Conservation (phyloP, 2,797 vertebrate species). For the Lerista edwardsae region DNA sequence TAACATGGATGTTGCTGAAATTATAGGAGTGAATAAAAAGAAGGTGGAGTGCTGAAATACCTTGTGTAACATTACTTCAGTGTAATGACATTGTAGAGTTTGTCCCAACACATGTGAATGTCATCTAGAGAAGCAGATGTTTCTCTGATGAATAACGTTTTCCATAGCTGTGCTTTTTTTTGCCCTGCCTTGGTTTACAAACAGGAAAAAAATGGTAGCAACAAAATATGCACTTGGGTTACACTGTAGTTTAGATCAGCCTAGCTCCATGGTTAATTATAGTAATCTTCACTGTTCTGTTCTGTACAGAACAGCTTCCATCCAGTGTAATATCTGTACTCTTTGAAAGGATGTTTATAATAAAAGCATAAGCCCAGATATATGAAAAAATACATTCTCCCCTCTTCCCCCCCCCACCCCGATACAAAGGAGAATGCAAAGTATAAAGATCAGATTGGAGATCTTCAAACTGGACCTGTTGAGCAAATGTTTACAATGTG, state of each 20-base stretch:
- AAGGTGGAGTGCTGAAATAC: slow-evolving; percentile 9
- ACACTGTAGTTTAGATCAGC: neutral
- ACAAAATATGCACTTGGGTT: neutral
- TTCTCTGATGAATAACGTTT: neutral
- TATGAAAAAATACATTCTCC: neutral
- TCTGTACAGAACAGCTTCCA: neutral
- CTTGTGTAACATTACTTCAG: neutral
- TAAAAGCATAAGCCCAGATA: neutral
- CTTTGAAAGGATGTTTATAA: neutral
- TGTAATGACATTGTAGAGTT: neutral
- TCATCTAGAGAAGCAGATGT: neutral
- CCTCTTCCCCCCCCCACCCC: no score
- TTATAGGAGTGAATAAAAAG: neutral
- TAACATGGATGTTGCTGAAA: neutral
- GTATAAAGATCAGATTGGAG: neutral
- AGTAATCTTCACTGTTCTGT: neutral
- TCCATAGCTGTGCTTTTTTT: neutral
- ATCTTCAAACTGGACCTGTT: neutral
- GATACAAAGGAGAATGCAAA: neutral
- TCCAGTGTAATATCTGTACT: neutral
- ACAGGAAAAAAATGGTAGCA: neutral
- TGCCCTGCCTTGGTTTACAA: neutral
- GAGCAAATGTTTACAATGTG: neutral
- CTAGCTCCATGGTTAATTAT: slow-evolving; percentile 9
- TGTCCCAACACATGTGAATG: neutral